Conservation (phyloP, 2,113 vertebrate species). For the Amphiprion percula region DNA sequence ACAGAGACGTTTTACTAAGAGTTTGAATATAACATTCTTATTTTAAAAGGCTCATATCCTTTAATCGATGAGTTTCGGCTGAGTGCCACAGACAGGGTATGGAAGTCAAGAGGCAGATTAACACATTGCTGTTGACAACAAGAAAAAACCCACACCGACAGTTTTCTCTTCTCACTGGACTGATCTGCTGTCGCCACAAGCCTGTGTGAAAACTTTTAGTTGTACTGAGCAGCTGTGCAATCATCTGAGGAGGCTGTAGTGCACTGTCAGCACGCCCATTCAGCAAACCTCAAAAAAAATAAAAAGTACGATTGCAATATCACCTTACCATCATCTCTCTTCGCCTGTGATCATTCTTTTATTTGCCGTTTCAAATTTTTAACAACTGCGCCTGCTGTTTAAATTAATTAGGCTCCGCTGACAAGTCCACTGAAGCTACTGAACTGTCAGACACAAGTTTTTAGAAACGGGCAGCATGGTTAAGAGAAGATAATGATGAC, state of each 20-base stretch:
- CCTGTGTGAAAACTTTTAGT: neutral
- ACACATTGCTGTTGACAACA: neutral
- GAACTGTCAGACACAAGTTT: conserved; percentile 29
- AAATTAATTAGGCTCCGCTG: conserved; percentile 41
- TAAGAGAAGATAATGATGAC: conserved; percentile 64
- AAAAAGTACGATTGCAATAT: conserved; percentile 31
- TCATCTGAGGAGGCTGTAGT: conserved; percentile 1
- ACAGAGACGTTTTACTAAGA: neutral
- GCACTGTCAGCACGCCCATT: conserved; percentile 25
- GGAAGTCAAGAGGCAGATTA: neutral
- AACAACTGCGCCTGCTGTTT: conserved; percentile 27
- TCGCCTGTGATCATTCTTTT: conserved; percentile 8
- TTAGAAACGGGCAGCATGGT: conserved; percentile 49
- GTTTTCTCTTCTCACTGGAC: neutral
- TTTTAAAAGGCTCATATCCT: conserved; percentile 5
- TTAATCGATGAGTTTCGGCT: neutral
- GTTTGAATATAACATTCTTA: neutral
- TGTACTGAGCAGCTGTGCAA: conserved; percentile 32
- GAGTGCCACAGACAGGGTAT: neutral
- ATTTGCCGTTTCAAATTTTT: conserved; percentile 18
- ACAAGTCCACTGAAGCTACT: conserved; percentile 27
- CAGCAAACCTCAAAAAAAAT: conserved; percentile 12
- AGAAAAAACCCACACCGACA: too few relatives aligned
- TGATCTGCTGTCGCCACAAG: conserved; percentile 17
- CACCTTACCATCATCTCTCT: conserved; percentile 28